Evolutionary conservation across 2,797 vertebrate genomes (phyloP).

Genomic region (Garrulus glandarius): DNA sequence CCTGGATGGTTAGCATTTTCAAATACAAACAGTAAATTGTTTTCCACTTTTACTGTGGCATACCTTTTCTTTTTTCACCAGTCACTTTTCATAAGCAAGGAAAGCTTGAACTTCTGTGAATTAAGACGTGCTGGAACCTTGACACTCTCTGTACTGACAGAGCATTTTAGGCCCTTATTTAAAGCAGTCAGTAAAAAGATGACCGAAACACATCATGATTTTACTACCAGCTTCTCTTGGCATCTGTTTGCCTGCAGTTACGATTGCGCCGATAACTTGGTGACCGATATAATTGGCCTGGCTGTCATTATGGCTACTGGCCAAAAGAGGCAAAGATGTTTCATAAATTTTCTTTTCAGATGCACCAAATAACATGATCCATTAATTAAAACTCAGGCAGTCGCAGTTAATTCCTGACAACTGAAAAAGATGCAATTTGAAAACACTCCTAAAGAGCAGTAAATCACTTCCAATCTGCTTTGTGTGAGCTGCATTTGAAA

Average conservation of each 20-base stretch:
- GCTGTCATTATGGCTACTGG: slow-evolving; percentile 30
- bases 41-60: not conserved
- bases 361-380: not conserved
- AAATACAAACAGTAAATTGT: not conserved
- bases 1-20: not conserved
- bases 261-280: not conserved
- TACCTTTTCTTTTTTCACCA: not conserved
- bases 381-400: slow-evolving; percentile 21
- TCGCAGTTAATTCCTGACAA: slow-evolving; percentile 1
- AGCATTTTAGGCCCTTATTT: slow-evolving; percentile 23
- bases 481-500: not conserved
- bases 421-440: not conserved
- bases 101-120: not conserved
- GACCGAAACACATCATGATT: slow-evolving; percentile 57
- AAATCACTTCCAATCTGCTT: not conserved
- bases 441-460: not conserved
- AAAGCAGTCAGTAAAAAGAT: slow-evolving; percentile 45
- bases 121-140: slow-evolving; percentile 33
- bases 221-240: slow-evolving; percentile 54
- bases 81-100: not conserved
- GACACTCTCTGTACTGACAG: not conserved
- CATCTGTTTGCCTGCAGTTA: slow-evolving; percentile 49
- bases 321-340: slow-evolving; percentile 41
- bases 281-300: slow-evolving; percentile 51
- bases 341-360: not conserved